Conservation (phyloP, 2,797 vertebrate genomes). For the Cyprinella venusta region DNA sequence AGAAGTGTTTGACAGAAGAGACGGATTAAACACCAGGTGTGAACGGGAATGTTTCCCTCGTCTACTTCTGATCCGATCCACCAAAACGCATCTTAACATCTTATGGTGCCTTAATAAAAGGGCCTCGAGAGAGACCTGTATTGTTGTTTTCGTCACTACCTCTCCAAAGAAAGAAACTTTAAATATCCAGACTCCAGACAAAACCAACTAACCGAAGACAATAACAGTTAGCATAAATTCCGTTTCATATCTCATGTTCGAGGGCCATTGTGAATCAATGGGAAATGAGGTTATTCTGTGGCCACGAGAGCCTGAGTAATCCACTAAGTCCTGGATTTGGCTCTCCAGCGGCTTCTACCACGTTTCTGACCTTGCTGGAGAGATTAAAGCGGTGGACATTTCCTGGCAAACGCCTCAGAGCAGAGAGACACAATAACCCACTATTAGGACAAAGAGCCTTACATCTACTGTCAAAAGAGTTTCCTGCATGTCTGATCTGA, state of each 20-base stretch:
- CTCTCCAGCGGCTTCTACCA: background rate
- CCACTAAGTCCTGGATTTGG: conserved; percentile 20
- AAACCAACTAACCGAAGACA: background rate
- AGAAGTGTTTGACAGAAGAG: no score
- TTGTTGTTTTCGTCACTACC: no score
- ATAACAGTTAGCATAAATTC: background rate
- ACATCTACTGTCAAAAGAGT: background rate
- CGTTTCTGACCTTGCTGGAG: conserved; percentile 9
- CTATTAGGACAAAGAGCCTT: background rate
- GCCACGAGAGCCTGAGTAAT: conserved; percentile 18
- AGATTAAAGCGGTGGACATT: conserved; percentile 24
- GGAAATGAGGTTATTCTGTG: background rate
- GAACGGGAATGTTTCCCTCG: no score
- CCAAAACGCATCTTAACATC: no score
- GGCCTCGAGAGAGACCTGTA: no score
- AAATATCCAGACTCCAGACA: background rate
- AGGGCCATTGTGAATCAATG: background rate
- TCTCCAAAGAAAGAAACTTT: background rate
- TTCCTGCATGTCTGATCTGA: background rate
- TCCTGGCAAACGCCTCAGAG: conserved; percentile 13
- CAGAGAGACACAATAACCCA: background rate
- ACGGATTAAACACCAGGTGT: no score
- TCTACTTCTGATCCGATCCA: no score
- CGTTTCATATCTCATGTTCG: background rate
- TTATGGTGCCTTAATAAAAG: no score